Evolutionary conservation across 2,888 invertebrate species (phyloP).

Genomic region (Anticlea derivata): DNA sequence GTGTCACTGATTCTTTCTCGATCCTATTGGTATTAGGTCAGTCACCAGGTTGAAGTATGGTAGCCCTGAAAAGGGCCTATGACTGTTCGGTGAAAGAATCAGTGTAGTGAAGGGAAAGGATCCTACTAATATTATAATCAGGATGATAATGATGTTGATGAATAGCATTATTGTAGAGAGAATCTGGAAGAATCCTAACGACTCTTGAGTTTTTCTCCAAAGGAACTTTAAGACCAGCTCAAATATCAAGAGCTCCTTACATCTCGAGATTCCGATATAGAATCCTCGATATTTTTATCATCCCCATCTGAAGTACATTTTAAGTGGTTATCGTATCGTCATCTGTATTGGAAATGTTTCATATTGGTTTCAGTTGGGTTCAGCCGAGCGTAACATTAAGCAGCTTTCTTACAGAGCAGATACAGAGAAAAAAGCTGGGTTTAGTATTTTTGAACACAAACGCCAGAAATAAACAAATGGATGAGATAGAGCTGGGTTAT

Average conservation of each 20-base stretch:
- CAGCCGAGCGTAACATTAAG: slow-evolving; percentile 48
- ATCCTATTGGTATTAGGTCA: too few relatives aligned
- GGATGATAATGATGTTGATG: too few relatives aligned
- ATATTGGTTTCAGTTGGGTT: slow-evolving; percentile 33
- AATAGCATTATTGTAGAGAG: too few relatives aligned
- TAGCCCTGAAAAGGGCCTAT: too few relatives aligned
- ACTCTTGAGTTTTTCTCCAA: slow-evolving; percentile 11
- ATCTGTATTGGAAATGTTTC: slow-evolving; percentile 44
- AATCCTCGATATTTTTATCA: slow-evolving; percentile 27
- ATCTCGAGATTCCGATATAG: slow-evolving; percentile 15
- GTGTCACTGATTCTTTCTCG: too few relatives aligned
- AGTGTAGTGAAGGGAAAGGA: too few relatives aligned
- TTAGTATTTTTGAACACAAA: not conserved
- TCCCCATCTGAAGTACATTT: slow-evolving; percentile 36
- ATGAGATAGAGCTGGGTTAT: too few relatives aligned
- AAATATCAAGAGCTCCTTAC: slow-evolving; percentile 14
- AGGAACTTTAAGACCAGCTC: slow-evolving; percentile 7
- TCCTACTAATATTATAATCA: too few relatives aligned
- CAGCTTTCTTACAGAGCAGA: slow-evolving; percentile 45
- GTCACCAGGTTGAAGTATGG: too few relatives aligned
- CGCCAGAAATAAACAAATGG: too few relatives aligned
- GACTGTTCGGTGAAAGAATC: too few relatives aligned
- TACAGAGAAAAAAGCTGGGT: slow-evolving; percentile 29
- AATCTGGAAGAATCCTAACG: too few relatives aligned
- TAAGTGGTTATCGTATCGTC: slow-evolving; percentile 44